phyloP scores from a whole-genome alignment of 2,888 invertebrate species.

The Aleiodes leptofemur region DNA sequence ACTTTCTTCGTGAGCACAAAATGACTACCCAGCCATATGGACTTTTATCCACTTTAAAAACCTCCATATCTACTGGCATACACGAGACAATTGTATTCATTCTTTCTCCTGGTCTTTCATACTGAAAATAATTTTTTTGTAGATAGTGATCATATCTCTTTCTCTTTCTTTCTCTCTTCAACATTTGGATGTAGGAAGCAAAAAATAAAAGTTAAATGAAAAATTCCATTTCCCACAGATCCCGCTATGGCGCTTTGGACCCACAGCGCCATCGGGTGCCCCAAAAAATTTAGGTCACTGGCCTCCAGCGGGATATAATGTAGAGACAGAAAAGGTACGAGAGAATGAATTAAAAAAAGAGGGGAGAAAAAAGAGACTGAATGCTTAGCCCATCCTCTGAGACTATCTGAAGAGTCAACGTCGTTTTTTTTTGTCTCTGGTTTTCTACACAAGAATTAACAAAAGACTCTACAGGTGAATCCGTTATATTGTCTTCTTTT shows the following conservation, averaged over 20 bases:
- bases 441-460: background rate
- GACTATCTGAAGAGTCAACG: background rate
- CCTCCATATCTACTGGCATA: constrained; percentile 26
- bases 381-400: background rate
- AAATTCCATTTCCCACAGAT: constrained; percentile 10
- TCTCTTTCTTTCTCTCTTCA: background rate
- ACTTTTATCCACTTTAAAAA: constrained; percentile 5
- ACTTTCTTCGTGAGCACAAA: constrained; percentile 70
- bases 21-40: constrained; percentile 39
- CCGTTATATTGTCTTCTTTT: background rate
- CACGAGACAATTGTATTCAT: constrained; percentile 45
- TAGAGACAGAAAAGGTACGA: background rate
- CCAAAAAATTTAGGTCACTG: constrained; percentile 72
- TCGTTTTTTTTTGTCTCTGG: background rate
- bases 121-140: constrained; percentile 7
- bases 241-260: constrained; percentile 8
- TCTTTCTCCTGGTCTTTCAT: constrained; percentile 18
- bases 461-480: constrained; percentile 13
- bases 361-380: background rate
- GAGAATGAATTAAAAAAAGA: too few species aligned
- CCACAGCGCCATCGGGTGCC: constrained; percentile 52
- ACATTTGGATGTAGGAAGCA: constrained; percentile 28
- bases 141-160: constrained; percentile 25
- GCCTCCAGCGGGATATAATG: constrained; percentile 52
- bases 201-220: background rate